Base-by-base conservation (phyloP, 2,113 vertebrate genomes). In the Origma solitaria region DNA sequence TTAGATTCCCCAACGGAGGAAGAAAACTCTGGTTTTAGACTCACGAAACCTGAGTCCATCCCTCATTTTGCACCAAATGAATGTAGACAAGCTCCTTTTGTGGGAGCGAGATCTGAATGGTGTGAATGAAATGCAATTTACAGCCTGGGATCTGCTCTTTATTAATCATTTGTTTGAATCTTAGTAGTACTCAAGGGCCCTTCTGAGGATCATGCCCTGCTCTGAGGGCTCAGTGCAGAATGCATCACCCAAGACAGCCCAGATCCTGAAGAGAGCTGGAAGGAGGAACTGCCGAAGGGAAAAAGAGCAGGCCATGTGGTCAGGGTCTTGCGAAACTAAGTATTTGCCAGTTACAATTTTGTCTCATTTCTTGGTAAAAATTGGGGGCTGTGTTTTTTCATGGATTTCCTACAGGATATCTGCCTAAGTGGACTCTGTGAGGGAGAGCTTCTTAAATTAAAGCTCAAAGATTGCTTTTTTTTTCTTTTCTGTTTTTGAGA, bases 101-200 rank as follows among this genome's bases (percentile, higher is more conserved):
- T 90, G 78, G 68, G 76, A 94, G 30, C 7, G 1, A 94, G 37
- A 82, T 80, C 54, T 85, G 87, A 87, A 85, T 66, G 35, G 84
- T 94, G 94, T 90, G 94, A 94, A 97, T 93, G 90, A 96, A 94
- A 86, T 83, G 71, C 56, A 92, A 90, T 93, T 96, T 93, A 54
- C 49, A 94, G 71, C 54, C 44, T 80, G 40, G 60, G 79, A 86
- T 96, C 92, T 96, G 82, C 87, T 94, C 92, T 96, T 94, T 95
- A 95, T 96, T 96, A 96, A 90, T 93, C 60, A 93, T 93, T 95
- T 95, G 76, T 94, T 88, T 85, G 75, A 95, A 80, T 90, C 68
- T 77, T 53, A 40, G 78, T 54, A 62, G 40, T 73, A 77, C 79
- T 93, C 82, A 73, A 80, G 94, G 75, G 90, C 25, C 64, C 27